A percentile compares a stretch with the other conserved stretches of the same genome.
Evolutionary conservation across 2,113 vertebrate species (phyloP).

Genomic region (Notarius lentiginosus): DNA sequence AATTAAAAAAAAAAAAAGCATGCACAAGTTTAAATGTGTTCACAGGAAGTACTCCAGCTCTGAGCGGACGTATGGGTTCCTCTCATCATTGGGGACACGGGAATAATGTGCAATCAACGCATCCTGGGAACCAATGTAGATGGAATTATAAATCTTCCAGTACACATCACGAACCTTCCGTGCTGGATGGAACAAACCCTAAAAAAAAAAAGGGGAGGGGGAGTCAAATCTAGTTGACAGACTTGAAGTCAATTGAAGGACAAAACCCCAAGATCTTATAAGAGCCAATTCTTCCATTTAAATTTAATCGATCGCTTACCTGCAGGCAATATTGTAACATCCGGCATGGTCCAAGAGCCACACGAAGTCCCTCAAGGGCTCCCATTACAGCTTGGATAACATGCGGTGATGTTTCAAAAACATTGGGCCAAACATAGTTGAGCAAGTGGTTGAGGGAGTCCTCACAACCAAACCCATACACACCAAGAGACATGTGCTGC

Average conservation of each 20-base stretch:
- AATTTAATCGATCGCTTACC: conserved; percentile 65
- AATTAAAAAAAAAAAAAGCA: background rate
- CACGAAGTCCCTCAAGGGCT: conserved; percentile 91
- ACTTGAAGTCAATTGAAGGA: background rate
- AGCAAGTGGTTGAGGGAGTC: conserved; percentile 95
- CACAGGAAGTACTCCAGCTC: conserved; percentile 97
- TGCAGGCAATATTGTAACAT: conserved; percentile 99
- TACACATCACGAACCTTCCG: conserved; percentile 97
- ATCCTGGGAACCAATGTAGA: conserved; percentile 98
- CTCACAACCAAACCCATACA: conserved; percentile 97
- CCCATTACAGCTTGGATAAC: conserved; percentile 99
- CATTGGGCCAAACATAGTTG: conserved; percentile 98
- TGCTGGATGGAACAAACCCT: conserved; percentile 98
- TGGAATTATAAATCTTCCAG: conserved; percentile 99
- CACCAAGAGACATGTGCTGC: conserved; percentile 98
- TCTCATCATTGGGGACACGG: conserved; percentile 97
- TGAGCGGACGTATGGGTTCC: conserved; percentile 92
- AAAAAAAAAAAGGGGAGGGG: background rate
- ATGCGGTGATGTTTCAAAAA: conserved; percentile 96
- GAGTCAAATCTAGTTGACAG: background rate
- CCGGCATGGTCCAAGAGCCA: conserved; percentile 94
- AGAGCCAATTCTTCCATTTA: background rate
- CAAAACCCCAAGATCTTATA: background rate
- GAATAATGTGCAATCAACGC: conserved; percentile 97
- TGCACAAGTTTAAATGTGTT: conserved; percentile 56